Percentiles rank a stretch among this genome's conserved stretches.
Conservation (phyloP, 2,888 invertebrate genomes). For the Pristionchus maxplancki region DNA sequence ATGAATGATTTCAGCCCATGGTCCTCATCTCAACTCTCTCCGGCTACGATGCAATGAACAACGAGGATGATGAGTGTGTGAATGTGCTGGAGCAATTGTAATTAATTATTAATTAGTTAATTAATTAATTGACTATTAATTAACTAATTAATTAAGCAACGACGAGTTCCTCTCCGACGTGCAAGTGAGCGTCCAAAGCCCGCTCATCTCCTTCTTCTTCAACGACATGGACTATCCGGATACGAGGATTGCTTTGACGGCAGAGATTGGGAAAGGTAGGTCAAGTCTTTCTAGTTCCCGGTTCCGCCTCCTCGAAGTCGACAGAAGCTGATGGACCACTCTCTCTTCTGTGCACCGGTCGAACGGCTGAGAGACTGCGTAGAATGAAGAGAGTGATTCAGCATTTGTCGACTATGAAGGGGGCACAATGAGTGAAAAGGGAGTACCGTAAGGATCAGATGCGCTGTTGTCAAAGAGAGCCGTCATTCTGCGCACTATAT, state of each 20-base stretch:
- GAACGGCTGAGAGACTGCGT: no score
- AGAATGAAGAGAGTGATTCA: no score
- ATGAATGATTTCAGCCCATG: background rate
- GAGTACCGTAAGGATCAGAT: no score
- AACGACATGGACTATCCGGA: background rate
- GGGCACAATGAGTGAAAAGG: no score
- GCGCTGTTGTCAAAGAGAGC: no score
- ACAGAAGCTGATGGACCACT: no score
- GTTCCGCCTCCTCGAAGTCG: no score
- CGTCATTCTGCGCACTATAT: no score
- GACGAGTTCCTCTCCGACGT: background rate
- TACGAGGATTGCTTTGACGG: background rate
- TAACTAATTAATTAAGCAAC: background rate
- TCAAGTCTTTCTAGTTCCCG: no score
- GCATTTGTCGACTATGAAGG: no score
- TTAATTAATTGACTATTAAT: background rate
- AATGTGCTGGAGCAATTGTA: background rate
- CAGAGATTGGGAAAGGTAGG: background rate
- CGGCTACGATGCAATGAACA: background rate
- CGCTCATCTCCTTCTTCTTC: conserved; percentile 6
- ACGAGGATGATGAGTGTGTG: background rate
- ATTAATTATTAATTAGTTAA: background rate
- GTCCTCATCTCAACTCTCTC: background rate
- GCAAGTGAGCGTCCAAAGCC: background rate
- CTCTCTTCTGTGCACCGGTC: no score